Base-by-base conservation (phyloP, 1,140 invertebrate species). In the Polyergus mexicanus region DNA sequence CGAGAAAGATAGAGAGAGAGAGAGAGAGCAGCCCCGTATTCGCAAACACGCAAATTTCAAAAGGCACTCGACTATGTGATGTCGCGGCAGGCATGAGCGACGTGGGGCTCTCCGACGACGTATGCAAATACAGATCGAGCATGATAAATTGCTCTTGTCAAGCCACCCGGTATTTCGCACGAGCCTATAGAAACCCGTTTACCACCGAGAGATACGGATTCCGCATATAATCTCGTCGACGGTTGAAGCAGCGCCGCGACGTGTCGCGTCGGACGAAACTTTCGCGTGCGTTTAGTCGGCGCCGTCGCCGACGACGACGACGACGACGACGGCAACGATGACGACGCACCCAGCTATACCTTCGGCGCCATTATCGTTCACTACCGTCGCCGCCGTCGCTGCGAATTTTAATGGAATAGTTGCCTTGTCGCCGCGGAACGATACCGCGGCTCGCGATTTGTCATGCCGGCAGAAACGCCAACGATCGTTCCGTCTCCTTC, bases 121-220 rank as follows among this genome's bases (percentile, higher is more conserved):
- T 95, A 95, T 95, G 94, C 94, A 95, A 95, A 95, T 95, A 95
- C 93, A 95, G 94, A 95, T 95, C 93, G 94, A 94, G 93, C 92
- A 94, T 95, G 94, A 95, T 95, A 95, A 95, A 95, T 95, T 95
- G 94, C 94, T 94, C 94, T 94, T 93, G 94, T 94, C 94, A 94
- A 94, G 94, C 93, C 94, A 94, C 92, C 92, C 93, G 93, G 94
- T 93, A 94, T 95, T 95, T 95, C 94, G 93, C 93, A 94, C 94
- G 92, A 94, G 93, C 92, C 92, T 83, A 88, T 90, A 86, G 78
- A 90, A 91, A 91, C 89, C 87, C 89, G 93, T 93, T 92, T 93
- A 83, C 87, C 91, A 89, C 87, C 63, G 88, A 88, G 88, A 88
- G 89, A 90, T 76, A 88, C 86, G 92, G 91, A 92, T 93, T 93